Evolutionary conservation across 2,797 vertebrate species (phyloP), one percentile per base, ranked within the genome.

Genomic region (Hydrolagus colliei): DNA sequence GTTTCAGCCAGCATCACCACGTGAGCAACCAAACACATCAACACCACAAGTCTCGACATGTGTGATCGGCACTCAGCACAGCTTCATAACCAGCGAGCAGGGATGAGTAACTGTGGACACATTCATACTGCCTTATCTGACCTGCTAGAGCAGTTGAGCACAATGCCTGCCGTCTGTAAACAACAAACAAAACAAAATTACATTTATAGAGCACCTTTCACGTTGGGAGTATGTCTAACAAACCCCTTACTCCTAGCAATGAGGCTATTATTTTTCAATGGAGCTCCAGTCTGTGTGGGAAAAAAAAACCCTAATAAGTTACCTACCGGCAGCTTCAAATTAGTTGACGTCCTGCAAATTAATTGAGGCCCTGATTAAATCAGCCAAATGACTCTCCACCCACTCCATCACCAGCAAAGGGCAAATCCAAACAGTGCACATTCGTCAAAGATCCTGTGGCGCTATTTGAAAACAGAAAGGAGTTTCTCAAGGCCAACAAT

Each of bases 11-110:
- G 91, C 91, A 93, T 92, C 90, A 91, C 87, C 92, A 91, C 92
- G 88, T 27, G 13, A 59, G n/a, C 20, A 22, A 65, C 65, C 87
- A 87, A 52, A 89, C 90, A 91, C 20, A 71, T 71, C 90, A 89
- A 89, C 90, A 9, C 85, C 85, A 92, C 92, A 92, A 93, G 92
- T 90, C 92, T 90, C 88, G 90, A 94, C 92, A 93, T 90, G 91
- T 93, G 92, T 82, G 80, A 86, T 68, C 86, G 86, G 86, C 84
- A 85, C 82, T 84, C 88, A 86, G 88, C 85, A 74, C 71, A 86
- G 85, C 59, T 79, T 79, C 86, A 22, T 18, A 72, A 71, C 16
- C 88, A 87, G 85, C 80, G 89, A 91, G 65, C 32, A 18, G 32
- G 16, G 79, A 71, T 84, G 79, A 84, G 79, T 71, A 84, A 84